phyloP scores from a whole-genome alignment of 1,140 invertebrate species.

The Samia ricini region DNA sequence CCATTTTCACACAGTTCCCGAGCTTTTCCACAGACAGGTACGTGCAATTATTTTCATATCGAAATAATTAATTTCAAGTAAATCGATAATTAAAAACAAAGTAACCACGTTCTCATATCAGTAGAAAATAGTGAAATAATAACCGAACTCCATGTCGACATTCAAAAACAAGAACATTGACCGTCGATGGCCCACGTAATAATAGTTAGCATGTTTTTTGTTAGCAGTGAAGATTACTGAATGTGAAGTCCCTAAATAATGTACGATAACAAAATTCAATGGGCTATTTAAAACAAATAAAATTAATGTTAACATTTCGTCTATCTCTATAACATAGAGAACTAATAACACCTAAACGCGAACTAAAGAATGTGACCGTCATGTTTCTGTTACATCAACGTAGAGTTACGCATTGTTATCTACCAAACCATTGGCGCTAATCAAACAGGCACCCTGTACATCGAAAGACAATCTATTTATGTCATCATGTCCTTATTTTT shows the following conservation, averaged over 20 bases:
- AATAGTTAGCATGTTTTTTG: constrained; percentile 74
- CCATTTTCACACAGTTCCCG: constrained; percentile 71
- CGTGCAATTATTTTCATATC: constrained; percentile 38
- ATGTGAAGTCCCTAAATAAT: constrained; percentile 38
- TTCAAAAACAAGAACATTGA: constrained; percentile 62
- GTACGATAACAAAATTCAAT: constrained; percentile 19
- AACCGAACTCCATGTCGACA: not conserved
- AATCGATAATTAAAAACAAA: not conserved
- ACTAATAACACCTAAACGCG: constrained; percentile 67
- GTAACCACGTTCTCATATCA: not conserved
- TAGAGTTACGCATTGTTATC: constrained; percentile 39
- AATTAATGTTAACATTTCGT: constrained; percentile 2
- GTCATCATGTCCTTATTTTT: constrained; percentile 76
- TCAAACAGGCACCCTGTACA: constrained; percentile 42
- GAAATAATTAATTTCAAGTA: constrained; percentile 16
- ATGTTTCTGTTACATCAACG: constrained; percentile 77
- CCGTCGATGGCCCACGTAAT: constrained; percentile 70
- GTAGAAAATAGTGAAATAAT: not conserved
- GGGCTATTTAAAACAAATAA: not conserved
- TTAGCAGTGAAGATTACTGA: constrained; percentile 53
- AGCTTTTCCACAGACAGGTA: constrained; percentile 72
- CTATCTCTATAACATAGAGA: constrained; percentile 17
- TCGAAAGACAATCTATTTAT: constrained; percentile 71
- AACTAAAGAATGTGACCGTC: constrained; percentile 70
- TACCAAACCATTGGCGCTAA: constrained; percentile 42